Conservation (phyloP, 2,888 invertebrate species). For the Nephrotoma flavescens region DNA sequence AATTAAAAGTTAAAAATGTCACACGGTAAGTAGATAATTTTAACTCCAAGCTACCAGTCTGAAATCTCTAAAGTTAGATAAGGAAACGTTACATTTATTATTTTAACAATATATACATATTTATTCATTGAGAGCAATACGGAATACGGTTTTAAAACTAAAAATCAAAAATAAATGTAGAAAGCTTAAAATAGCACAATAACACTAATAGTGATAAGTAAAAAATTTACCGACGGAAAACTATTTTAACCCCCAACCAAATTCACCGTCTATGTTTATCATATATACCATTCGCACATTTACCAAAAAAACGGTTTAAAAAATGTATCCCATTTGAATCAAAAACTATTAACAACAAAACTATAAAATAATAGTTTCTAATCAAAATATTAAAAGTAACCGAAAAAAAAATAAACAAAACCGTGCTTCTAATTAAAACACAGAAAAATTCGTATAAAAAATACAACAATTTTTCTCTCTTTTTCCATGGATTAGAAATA, state of each 20-base stretch:
- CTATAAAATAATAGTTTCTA: not conserved
- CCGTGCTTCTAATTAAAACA: not conserved
- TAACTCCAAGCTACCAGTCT: no score
- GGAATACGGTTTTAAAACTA: no score
- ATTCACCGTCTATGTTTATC: not conserved
- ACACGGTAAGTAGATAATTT: no score
- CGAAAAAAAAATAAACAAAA: not conserved
- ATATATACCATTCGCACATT: not conserved
- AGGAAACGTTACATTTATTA: no score
- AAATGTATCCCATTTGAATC: not conserved
- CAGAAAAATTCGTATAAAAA: not conserved
- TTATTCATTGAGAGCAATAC: no score
- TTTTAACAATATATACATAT: no score
- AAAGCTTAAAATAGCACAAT: no score
- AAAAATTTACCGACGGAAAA: no score
- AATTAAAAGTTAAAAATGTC: no score
- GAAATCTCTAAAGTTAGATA: no score
- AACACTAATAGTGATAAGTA: no score
- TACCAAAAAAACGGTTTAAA: not conserved
- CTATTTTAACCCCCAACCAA: not conserved
- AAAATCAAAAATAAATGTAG: no score
- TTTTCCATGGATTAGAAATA: not conserved
- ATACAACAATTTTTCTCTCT: not conserved
- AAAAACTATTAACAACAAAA: not conserved
- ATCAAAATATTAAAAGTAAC: not conserved